A percentile compares a stretch with the other conserved stretches of the same genome.
phyloP scores from a whole-genome alignment of 2,888 invertebrate genomes.

The Sympetrum striolatum region DNA sequence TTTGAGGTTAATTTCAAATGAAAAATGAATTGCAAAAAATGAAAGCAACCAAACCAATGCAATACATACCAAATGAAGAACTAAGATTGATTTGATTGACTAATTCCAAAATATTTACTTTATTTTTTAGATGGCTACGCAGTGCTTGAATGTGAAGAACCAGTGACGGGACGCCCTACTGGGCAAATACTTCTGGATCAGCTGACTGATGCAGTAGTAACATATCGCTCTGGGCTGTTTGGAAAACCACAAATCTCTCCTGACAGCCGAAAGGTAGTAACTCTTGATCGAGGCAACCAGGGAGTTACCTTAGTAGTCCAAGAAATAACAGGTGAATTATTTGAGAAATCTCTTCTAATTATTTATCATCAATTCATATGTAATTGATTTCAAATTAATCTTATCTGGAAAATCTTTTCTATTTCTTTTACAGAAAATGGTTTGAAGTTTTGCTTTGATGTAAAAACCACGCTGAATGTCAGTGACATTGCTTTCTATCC shows the following conservation, averaged over 20 bases:
- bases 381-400: background rate
- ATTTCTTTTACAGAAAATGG: slow-evolving; percentile 64
- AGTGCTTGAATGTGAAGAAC: slow-evolving; percentile 73
- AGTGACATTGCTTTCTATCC: slow-evolving; percentile 77
- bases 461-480: slow-evolving; percentile 75
- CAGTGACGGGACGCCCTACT: slow-evolving; percentile 68
- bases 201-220: slow-evolving; percentile 73
- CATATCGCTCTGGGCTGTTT: slow-evolving; percentile 67
- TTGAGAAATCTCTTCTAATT: background rate
- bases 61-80: background rate
- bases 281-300: slow-evolving; percentile 67
- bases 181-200: slow-evolving; percentile 75
- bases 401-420: background rate
- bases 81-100: background rate
- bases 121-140: slow-evolving; percentile 71
- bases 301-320: slow-evolving; percentile 70
- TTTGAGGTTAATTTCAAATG: background rate
- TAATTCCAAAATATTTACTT: background rate
- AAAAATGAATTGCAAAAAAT: no score
- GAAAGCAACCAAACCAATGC: no score
- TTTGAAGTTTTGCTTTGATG: slow-evolving; percentile 73
- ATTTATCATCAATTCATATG: background rate
- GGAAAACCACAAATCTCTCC: slow-evolving; percentile 74
- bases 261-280: slow-evolving; percentile 73
- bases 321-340: slow-evolving; percentile 66